Percentiles rank a stretch among this genome's conserved stretches.
Conservation (phyloP, 2,113 vertebrate genomes). For the Paralichthys olivaceus region DNA sequence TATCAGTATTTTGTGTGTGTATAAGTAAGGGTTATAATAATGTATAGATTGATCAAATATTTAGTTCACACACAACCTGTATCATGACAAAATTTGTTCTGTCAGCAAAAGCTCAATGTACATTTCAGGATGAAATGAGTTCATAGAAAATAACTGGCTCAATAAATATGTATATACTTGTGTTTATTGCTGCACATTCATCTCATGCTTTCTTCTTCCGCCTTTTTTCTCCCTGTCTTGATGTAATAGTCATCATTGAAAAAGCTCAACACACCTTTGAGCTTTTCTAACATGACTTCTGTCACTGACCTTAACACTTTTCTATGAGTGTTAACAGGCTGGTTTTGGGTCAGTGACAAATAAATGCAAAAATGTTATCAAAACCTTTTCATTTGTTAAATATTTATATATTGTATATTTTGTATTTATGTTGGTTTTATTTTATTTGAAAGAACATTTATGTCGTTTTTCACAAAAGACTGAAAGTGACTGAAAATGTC, state of each 20-base stretch:
- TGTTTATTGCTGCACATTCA: neutral
- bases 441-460: too few relatives aligned
- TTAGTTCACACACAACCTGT: conserved; percentile 23
- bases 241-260: neutral
- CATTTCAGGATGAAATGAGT: conserved; percentile 24
- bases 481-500: too few relatives aligned
- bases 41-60: conserved; percentile 58
- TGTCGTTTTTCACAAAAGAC: too few relatives aligned
- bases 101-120: conserved; percentile 11
- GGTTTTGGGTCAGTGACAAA: too few relatives aligned
- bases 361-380: too few relatives aligned
- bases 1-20: conserved; percentile 60
- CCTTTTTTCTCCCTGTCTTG: too few relatives aligned
- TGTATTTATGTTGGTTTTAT: too few relatives aligned
- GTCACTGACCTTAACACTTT: too few relatives aligned
- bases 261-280: neutral
- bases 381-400: too few relatives aligned
- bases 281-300: neutral
- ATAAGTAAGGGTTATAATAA: conserved; percentile 34
- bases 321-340: too few relatives aligned
- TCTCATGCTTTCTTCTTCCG: neutral
- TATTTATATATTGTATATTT: too few relatives aligned
- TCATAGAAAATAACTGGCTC: conserved; percentile 4
- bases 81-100: conserved; percentile 44
- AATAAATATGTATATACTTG: neutral